These are phyloP conservation scores for Polyommatus icarus DNA, from an alignment of 2,888 invertebrate genomes.

Conservation along the genomic window DNA sequence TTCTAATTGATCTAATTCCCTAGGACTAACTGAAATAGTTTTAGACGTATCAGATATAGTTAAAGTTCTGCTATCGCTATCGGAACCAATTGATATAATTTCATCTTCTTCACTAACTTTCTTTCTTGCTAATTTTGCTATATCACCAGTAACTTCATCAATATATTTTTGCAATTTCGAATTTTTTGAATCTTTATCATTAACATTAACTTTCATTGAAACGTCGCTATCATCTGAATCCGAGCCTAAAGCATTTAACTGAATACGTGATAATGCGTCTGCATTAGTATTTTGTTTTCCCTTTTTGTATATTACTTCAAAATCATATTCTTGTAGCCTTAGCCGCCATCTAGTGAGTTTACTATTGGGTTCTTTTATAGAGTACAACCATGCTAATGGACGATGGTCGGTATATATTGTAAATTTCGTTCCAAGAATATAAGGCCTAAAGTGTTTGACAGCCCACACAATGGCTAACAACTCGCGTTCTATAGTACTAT, in stretches of 20 bases:
- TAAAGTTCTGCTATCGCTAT: slow-evolving; percentile 5
- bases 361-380: slow-evolving; percentile 40
- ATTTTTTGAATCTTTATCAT: no score
- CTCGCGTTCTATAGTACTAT: slow-evolving; percentile 38
- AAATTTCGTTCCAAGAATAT: slow-evolving; percentile 50
- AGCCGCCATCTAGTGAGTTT: slow-evolving; percentile 39
- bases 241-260: slow-evolving; percentile 35
- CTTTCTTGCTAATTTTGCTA: neutral
- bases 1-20: slow-evolving; percentile 8
- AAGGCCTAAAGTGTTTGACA: slow-evolving; percentile 44
- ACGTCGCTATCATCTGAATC: slow-evolving; percentile 25
- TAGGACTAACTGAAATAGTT: slow-evolving; percentile 27
- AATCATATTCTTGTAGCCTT: slow-evolving; percentile 40
- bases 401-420: slow-evolving; percentile 39
- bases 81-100: no score
- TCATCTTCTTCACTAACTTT: no score
- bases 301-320: slow-evolving; percentile 44
- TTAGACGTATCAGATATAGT: slow-evolving; percentile 29
- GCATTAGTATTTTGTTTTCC: slow-evolving; percentile 48
- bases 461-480: slow-evolving; percentile 41
- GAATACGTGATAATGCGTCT: slow-evolving; percentile 42
- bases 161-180: no score
- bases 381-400: slow-evolving; percentile 40
- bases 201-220: no score
- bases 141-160: slow-evolving; percentile 24